Conservation (phyloP, 1,140 invertebrate species). For the Cotesia glomerata region DNA sequence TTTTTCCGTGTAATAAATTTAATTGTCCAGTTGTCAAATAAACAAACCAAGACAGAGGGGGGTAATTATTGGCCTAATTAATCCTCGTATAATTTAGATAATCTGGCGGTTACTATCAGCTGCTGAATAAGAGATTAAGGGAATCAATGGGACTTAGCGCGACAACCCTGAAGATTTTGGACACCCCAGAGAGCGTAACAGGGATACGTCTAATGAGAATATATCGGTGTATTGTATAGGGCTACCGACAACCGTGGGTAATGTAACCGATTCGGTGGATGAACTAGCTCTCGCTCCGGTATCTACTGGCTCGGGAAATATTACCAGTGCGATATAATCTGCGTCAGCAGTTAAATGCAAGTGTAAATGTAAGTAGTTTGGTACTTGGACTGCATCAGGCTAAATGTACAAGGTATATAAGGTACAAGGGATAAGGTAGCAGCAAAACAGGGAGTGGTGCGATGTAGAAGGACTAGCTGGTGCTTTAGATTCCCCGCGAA, state of each 20-base stretch:
- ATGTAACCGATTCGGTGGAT: not conserved
- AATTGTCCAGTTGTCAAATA: too few relatives aligned
- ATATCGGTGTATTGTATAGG: not conserved
- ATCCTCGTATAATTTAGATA: conserved; percentile 1
- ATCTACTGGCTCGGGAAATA: too few relatives aligned
- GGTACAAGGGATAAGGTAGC: too few relatives aligned
- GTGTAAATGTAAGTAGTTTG: too few relatives aligned
- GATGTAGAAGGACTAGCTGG: conserved; percentile 19
- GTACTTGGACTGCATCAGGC: not conserved
- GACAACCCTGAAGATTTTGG: conserved; percentile 6
- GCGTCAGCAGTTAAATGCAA: too few relatives aligned
- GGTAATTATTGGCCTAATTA: not conserved
- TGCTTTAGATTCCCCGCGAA: conserved; percentile 35
- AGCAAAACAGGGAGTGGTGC: not conserved
- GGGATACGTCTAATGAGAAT: not conserved
- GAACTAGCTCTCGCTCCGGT: too few relatives aligned
- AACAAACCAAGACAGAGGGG: too few relatives aligned
- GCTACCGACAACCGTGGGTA: not conserved
- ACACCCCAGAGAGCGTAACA: not conserved
- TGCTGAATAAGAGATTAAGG: conserved; percentile 5
- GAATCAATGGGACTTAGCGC: conserved; percentile 1
- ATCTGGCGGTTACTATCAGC: conserved; percentile 3
- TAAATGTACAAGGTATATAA: too few relatives aligned
- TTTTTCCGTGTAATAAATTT: too few relatives aligned
- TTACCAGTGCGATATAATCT: too few relatives aligned